Percentiles rank a stretch among this genome's conserved stretches.
Conservation (phyloP, 2,113 vertebrate species). For the Oplegnathus fasciatus region DNA sequence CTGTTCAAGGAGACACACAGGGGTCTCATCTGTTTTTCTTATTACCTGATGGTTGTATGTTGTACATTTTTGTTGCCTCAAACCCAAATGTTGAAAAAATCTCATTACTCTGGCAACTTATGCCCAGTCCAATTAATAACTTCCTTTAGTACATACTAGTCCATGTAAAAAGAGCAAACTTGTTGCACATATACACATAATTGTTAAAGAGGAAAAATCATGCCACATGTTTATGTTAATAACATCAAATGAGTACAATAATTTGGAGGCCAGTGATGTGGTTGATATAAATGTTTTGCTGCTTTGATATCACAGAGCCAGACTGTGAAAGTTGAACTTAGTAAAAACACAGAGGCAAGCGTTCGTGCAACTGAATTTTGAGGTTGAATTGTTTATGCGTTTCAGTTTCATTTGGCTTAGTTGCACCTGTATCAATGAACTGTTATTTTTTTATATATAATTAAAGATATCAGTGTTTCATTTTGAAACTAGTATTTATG, state of each 20-base stretch:
- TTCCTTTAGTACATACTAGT: background rate
- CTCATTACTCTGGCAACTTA: background rate
- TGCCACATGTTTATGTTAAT: conserved; percentile 7
- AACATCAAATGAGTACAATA: conserved; percentile 17
- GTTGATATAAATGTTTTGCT: conserved; percentile 43
- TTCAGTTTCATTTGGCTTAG: conserved; percentile 40
- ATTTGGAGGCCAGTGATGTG: conserved; percentile 38
- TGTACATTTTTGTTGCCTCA: background rate
- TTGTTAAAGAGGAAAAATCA: background rate
- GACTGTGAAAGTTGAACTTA: conserved; percentile 24
- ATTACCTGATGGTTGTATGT: background rate
- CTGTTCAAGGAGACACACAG: background rate
- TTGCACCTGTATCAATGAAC: conserved; percentile 36
- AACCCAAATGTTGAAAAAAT: background rate
- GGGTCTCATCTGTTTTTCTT: background rate
- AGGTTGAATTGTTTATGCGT: conserved; percentile 32
- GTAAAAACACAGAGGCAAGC: conserved; percentile 25
- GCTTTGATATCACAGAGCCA: conserved; percentile 24
- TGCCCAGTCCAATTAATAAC: background rate
- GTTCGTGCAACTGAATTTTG: conserved; percentile 34
- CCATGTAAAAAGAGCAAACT: too few species aligned
- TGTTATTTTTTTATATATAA: conserved; percentile 52
- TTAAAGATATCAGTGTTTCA: conserved; percentile 34
- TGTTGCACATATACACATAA: background rate
- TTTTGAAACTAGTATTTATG: conserved; percentile 49